Base-by-base conservation (phyloP, 2,113 vertebrate species). In the Potamarius usumacintae region DNA sequence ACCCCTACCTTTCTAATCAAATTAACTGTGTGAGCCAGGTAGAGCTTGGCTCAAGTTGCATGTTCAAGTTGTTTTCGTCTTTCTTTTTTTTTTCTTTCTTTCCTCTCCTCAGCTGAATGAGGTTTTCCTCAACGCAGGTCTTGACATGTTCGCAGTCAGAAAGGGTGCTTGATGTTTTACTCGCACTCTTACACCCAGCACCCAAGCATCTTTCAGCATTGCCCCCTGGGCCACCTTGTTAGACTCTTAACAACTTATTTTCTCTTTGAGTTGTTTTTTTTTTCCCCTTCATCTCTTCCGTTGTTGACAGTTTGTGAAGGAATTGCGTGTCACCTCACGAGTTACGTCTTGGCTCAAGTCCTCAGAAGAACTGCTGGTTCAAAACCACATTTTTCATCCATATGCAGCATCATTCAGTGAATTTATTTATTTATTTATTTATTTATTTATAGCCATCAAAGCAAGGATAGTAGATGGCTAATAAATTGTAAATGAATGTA, bases 181-280 rank as follows among this genome's bases (percentile, higher is more conserved):
- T 76, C 86, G 82, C 90, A 92, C 91, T 92, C 91, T 89, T 92
- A 90, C 87, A 65, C 92, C 83, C 81, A 91, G 90, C 91, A 86
- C 88, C 83, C 83, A 91, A 89, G 90, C 92, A 90, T 95, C 94
- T 94, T 94, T 94, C 90, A 92, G 90, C 91, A 85, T 92, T 90
- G 90, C 92, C 94, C 94, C 93, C 88, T 90, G 92, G 94, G 94
- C 94, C 93, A 93, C 92, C 93, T 94, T 94, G 94, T 94, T 94
- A 93, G 90, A 93, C 91, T 92, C 92, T 93, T 95, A 94, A 92
- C 92, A 93, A 92, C 93, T 93, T 95, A 92, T 96, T 94, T 94
- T 95, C 90, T 92, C 91, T 95, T 92, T 83, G 76, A 92, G 85
- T 92, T 92, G 91, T 91, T 72, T 72, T 76, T 25, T 76, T 25